Base-by-base conservation (phyloP, 2,113 vertebrate genomes). In the Dicrurus megarhynchus region DNA sequence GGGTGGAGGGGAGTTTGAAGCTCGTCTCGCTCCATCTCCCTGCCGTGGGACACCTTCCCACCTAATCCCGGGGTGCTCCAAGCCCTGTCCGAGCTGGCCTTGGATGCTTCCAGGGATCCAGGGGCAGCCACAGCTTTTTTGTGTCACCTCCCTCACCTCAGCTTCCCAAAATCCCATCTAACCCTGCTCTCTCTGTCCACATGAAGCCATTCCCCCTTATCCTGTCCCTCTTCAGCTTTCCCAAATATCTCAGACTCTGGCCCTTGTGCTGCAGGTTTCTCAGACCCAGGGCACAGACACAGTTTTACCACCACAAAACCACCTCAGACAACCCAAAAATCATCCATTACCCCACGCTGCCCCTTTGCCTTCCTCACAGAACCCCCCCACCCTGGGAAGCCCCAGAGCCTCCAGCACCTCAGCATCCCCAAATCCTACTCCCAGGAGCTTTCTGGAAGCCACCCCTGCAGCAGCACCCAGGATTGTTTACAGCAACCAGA, bases 1-100 rank as follows among this genome's bases (percentile, higher is more conserved):
- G 7, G 28, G 3, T 1, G 27, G 4, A 13, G 13, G 33, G n/a
- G 13, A 15, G 19, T 1, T 3, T 0, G 3, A 6, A 41, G 59
- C 59, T 11, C 27, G 1, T 8, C 14, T 26, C 37, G 8, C 17
- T 10, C 27, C 50, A 4, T 5, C 11, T 10, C 28, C 15, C 19
- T 14, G 7, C 33, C 10, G 1, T 0, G 16, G 44, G 52, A 74
- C 19, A n/a, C 13, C 23, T 60, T 3, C n/a, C 23, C 52, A 16
- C 32, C 0, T n/a, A n/a, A 1, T 0, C 2, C 11, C 41, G 22
- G 57, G 49, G 0, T 37, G 67, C 42, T 57, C 37, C 67, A 3
- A 71, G 57, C 21, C 57, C 26, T 0, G 4, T 5, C 41, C 59
- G 33, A 0, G 21, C 26, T 7, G 44, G 32, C 37, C 12, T 20